phyloP scores from a whole-genome alignment of 2,888 invertebrate genomes.

The Nemapogon koenigi region DNA sequence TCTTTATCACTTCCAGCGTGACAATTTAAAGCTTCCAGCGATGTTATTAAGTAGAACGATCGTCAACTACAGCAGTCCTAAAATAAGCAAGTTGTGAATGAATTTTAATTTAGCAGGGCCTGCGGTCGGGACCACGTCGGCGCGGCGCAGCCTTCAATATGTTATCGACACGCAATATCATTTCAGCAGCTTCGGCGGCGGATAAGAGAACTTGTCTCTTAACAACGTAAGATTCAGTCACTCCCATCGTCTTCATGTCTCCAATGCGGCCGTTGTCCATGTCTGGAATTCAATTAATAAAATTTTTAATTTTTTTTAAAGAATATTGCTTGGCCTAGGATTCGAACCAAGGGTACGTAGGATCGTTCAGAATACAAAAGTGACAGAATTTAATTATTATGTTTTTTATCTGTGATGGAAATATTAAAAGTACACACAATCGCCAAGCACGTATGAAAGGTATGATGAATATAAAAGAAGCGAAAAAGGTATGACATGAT shows the following conservation, averaged over 20 bases:
- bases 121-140: slow-evolving; percentile 84
- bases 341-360: too few relatives aligned
- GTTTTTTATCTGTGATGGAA: too few relatives aligned
- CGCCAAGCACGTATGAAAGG: too few relatives aligned
- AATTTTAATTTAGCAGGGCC: slow-evolving; percentile 69
- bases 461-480: too few relatives aligned
- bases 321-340: background rate
- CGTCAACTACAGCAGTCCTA: too few relatives aligned
- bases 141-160: slow-evolving; percentile 93
- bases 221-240: slow-evolving; percentile 97
- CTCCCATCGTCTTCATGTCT: slow-evolving; percentile 90
- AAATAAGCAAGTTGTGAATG: background rate
- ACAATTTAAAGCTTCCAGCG: too few relatives aligned
- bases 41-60: too few relatives aligned
- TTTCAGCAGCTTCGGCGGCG: slow-evolving; percentile 97
- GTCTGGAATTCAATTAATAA: slow-evolving; percentile 54
- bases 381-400: too few relatives aligned
- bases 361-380: too few relatives aligned
- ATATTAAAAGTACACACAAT: too few relatives aligned
- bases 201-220: slow-evolving; percentile 95
- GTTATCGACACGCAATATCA: slow-evolving; percentile 98
- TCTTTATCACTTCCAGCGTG: too few relatives aligned
- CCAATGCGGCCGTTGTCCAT: slow-evolving; percentile 88
- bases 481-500: too few relatives aligned
- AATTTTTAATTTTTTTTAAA: background rate